phyloP scores from a whole-genome alignment of 2,888 invertebrate species.

The Diarsia dahlii region DNA sequence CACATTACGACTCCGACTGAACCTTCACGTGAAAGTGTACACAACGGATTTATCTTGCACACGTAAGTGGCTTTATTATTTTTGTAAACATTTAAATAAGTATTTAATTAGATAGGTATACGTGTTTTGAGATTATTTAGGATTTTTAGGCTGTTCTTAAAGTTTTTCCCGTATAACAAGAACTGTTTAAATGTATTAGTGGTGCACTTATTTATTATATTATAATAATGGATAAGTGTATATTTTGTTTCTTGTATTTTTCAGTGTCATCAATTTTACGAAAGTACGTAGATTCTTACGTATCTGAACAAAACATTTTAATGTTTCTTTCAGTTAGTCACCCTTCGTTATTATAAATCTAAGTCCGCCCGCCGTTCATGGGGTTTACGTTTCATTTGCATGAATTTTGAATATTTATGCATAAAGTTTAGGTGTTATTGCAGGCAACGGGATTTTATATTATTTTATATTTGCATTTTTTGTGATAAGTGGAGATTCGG shows the following conservation, averaged over 20 bases:
- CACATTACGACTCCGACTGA: conserved; percentile 62
- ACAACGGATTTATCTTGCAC: conserved; percentile 60
- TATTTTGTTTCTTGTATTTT: not conserved
- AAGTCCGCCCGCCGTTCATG: conserved; percentile 25
- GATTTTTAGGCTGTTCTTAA: not conserved
- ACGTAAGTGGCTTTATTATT: conserved; percentile 57
- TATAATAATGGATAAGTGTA: not conserved
- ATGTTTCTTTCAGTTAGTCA: conserved; percentile 22
- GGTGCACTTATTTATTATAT: not conserved
- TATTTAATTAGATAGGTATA: not conserved
- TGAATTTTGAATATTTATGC: conserved; percentile 51
- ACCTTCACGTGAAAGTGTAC: conserved; percentile 67
- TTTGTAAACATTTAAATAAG: conserved; percentile 8
- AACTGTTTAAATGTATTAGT: not conserved
- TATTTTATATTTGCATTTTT: conserved; percentile 42
- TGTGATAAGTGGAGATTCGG: conserved; percentile 40
- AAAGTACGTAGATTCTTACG: not conserved
- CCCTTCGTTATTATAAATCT: conserved; percentile 49
- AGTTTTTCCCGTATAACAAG: conserved; percentile 7
- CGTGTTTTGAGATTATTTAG: not conserved
- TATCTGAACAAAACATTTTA: not conserved
- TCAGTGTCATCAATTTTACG: not conserved
- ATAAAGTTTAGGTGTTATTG: conserved; percentile 46
- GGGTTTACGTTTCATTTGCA: conserved; percentile 53
- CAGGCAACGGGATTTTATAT: conserved; percentile 41